Conservation (phyloP, 2,888 invertebrate species). For the Mycalesis mineus region DNA sequence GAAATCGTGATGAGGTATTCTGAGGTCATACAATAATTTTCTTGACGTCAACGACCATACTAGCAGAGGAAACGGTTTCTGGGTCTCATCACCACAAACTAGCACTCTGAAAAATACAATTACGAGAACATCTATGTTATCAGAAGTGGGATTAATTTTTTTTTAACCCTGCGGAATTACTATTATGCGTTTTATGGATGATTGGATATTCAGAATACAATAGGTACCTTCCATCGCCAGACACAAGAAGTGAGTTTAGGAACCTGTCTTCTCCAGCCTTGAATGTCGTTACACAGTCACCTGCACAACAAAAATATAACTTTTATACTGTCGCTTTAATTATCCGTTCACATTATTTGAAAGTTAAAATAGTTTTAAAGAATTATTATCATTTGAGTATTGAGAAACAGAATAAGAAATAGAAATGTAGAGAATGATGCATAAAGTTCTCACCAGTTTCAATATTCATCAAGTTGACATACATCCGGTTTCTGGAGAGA, state of each 20-base stretch:
- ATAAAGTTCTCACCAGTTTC: slow-evolving; percentile 78
- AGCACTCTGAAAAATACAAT: slow-evolving; percentile 77
- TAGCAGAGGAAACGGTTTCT: slow-evolving; percentile 92
- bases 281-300: slow-evolving; percentile 90
- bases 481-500: slow-evolving; percentile 91
- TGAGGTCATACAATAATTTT: slow-evolving; percentile 90
- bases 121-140: neutral
- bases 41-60: slow-evolving; percentile 92
- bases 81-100: slow-evolving; percentile 94
- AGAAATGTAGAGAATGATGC: neutral
- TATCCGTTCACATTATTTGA: too few species aligned
- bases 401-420: too few species aligned
- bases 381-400: too few species aligned
- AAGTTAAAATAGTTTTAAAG: too few species aligned
- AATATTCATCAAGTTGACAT: slow-evolving; percentile 91
- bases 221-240: slow-evolving; percentile 88
- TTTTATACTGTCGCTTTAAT: neutral
- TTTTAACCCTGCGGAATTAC: neutral
- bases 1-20: slow-evolving; percentile 94
- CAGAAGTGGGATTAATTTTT: neutral
- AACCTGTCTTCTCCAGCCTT: slow-evolving; percentile 95
- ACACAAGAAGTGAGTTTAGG: slow-evolving; percentile 90
- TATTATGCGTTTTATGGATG: neutral
- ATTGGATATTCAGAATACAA: neutral
- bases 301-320: slow-evolving; percentile 42